A percentile compares a stretch with the other conserved stretches of the same genome.
Evolutionary conservation across 2,797 vertebrate genomes (phyloP).

Genomic region (Petrocephalus schoutedeni): DNA sequence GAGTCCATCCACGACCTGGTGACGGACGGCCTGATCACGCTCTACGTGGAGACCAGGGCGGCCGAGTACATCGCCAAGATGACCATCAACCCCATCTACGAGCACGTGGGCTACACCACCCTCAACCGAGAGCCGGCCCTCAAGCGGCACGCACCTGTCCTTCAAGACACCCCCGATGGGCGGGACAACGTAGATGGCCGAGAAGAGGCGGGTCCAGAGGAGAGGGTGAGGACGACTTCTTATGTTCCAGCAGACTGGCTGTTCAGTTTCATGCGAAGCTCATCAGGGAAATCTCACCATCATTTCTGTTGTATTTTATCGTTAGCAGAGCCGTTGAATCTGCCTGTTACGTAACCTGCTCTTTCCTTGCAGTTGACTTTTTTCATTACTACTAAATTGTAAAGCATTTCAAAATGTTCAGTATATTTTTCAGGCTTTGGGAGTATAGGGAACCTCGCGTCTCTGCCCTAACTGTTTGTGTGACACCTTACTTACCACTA

Average conservation of each 20-base stretch:
- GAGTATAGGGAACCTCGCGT: background rate
- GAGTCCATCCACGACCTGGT: slow-evolving; percentile 88
- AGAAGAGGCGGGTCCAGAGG: slow-evolving; percentile 74
- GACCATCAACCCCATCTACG: slow-evolving; percentile 99
- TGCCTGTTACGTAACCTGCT: background rate
- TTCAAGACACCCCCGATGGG: slow-evolving; percentile 75
- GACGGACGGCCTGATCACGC: slow-evolving; percentile 86
- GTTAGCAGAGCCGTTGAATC: background rate
- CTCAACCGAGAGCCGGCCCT: slow-evolving; percentile 88
- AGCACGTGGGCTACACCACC: slow-evolving; percentile 98
- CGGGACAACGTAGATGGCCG: slow-evolving; percentile 62
- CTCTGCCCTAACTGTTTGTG: background rate
- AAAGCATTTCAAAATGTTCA: background rate
- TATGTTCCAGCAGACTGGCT: background rate
- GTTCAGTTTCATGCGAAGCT: background rate
- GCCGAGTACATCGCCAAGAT: slow-evolving; percentile 87
- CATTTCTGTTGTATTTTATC: background rate
- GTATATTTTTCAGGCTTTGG: background rate
- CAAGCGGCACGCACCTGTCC: slow-evolving; percentile 76
- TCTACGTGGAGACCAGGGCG: slow-evolving; percentile 86
- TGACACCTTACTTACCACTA: background rate
- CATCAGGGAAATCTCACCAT: background rate
- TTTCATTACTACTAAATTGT: background rate
- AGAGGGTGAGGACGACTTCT: slow-evolving; percentile 74
- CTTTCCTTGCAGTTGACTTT: background rate